Evolutionary conservation across 1,140 invertebrate species (phyloP).

Genomic region (Chironomus striatipennis): DNA sequence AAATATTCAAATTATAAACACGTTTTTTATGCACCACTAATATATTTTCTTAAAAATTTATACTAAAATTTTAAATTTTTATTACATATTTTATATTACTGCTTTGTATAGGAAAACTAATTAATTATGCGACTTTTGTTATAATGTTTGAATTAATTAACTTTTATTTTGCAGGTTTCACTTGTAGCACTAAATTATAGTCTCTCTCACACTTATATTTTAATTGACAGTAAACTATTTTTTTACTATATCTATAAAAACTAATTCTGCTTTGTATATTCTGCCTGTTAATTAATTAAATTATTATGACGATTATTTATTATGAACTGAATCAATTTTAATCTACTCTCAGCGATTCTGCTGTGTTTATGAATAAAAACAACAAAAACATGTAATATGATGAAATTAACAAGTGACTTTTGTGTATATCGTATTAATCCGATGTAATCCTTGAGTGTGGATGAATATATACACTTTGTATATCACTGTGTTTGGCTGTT

Average conservation of each 20-base stretch:
- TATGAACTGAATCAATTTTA: not conserved
- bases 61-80: not conserved
- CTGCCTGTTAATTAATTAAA: not conserved
- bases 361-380: too few relatives aligned
- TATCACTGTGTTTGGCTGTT: not conserved
- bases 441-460: conserved; percentile 16
- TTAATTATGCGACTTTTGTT: too few relatives aligned
- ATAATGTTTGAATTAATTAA: not conserved
- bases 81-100: too few relatives aligned
- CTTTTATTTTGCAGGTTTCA: not conserved
- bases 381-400: not conserved
- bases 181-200: not conserved
- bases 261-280: not conserved
- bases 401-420: conserved; percentile 9
- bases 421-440: not conserved
- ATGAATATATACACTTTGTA: not conserved
- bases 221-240: conserved; percentile 9
- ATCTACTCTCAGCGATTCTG: not conserved
- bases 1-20: not conserved
- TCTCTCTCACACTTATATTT: not conserved
- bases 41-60: not conserved
- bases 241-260: not conserved
- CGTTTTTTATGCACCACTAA: not conserved
- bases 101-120: too few relatives aligned
- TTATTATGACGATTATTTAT: not conserved